Base-by-base conservation (phyloP, 2,888 invertebrate species). In the Cancer borealis region DNA sequence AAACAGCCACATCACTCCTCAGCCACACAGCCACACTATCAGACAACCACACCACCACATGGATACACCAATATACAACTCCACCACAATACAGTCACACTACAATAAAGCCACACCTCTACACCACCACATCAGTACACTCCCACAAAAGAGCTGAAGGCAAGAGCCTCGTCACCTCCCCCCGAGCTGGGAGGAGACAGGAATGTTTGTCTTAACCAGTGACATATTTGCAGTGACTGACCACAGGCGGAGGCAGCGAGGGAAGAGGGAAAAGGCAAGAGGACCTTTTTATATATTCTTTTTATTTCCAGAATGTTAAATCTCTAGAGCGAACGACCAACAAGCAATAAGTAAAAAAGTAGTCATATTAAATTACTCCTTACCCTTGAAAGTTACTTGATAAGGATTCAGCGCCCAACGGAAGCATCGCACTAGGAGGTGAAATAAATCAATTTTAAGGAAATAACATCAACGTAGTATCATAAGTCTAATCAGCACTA, bases 141-240 rank as follows among this genome's bases (percentile, higher is more conserved):
- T 21, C 88, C 45, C 46, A 88, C 46, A 5, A 46, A 6, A 73
- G 73, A n/a, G 10, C n/a, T 73, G n/a, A 73, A n/a, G 26, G 73
- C n/a, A 4, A 73, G 26, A 26, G 73, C n/a, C 3, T 73, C n/a
- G 73, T 73, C 73, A 26, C 73, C 73, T 8, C n/a, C 73, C 73
- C 26, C 10, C 26, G 26, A n/a, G 26, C 73, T 26, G 10, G 26
- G n/a, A 73, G 26, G 73, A 73, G 21, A 73, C 73, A n/a, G 73
- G 8, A 73, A 73, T 73, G 73, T 73, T 73, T 73, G 73, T n/a
- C 8, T 73, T 73, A 26, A 73, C 73, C 73, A n/a, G 73, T 73
- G 73, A 73, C 73, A 73, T 73, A 73, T 73, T 73, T 73, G 73
- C 73, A 73, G 73, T 73, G 73, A 73, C 73, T 73, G 73, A 73